phyloP scores from a whole-genome alignment of 1,140 invertebrate species.

The Goniozus legneri region DNA sequence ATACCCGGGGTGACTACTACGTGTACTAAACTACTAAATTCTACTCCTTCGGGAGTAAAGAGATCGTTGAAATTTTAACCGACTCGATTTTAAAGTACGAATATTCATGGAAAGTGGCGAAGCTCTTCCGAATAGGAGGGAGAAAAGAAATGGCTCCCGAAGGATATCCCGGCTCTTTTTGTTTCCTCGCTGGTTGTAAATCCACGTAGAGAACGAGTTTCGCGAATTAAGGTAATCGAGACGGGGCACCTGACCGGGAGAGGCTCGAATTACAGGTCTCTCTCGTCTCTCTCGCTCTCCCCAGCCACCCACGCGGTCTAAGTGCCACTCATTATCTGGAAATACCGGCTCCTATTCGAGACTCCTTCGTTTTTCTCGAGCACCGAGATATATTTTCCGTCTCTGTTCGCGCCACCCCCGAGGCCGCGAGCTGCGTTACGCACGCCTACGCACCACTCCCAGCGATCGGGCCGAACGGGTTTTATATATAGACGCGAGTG shows the following conservation, averaged over 20 bases:
- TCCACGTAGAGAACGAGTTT: background rate
- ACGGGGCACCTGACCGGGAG: background rate
- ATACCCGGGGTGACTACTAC: too few relatives aligned
- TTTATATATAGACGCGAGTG: too few relatives aligned
- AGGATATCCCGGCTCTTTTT: background rate
- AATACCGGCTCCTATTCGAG: background rate
- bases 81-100: too few relatives aligned
- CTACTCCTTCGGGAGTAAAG: too few relatives aligned
- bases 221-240: background rate
- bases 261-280: background rate
- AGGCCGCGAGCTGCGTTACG: background rate
- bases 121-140: background rate
- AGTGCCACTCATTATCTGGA: background rate
- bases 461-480: too few relatives aligned
- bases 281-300: background rate
- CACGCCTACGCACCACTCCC: background rate
- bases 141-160: background rate
- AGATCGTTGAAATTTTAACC: too few relatives aligned
- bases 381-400: background rate
- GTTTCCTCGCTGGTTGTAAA: conserved; percentile 1
- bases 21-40: too few relatives aligned
- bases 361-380: background rate
- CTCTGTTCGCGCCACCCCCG: too few relatives aligned
- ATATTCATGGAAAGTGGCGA: too few relatives aligned
- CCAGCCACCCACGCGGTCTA: background rate